Evolutionary conservation across 2,888 invertebrate genomes (phyloP).

Genomic region (Itoplectis maculator): DNA sequence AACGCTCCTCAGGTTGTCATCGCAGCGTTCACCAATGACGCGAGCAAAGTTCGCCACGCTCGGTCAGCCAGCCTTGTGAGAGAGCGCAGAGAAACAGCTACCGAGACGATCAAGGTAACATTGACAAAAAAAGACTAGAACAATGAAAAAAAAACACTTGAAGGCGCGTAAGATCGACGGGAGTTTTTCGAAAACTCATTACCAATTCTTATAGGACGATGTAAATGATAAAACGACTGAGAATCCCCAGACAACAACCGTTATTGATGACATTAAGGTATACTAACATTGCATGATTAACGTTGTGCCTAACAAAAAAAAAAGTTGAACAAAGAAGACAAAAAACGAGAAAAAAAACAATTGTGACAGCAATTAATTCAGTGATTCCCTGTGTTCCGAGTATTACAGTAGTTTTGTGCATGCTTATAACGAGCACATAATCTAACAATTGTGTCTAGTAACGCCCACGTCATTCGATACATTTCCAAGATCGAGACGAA

Average conservation of each 20-base stretch:
- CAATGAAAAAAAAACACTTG: not conserved
- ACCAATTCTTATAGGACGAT: slow-evolving; percentile 74
- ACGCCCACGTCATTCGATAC: slow-evolving; percentile 49
- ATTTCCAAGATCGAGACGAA: slow-evolving; percentile 38
- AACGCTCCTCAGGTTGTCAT: slow-evolving; percentile 85
- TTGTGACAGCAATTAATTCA: slow-evolving; percentile 26
- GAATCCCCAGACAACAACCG: slow-evolving; percentile 47
- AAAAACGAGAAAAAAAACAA: slow-evolving; percentile 30
- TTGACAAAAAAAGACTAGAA: slow-evolving; percentile 3
- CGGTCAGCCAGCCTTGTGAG: slow-evolving; percentile 72
- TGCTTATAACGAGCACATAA: slow-evolving; percentile 62
- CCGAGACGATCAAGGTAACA: slow-evolving; percentile 35
- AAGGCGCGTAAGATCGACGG: not conserved
- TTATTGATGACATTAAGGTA: slow-evolving; percentile 70
- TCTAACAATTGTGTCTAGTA: slow-evolving; percentile 59
- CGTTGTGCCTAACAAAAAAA: slow-evolving; percentile 40
- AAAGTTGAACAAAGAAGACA: slow-evolving; percentile 24
- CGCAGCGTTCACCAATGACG: slow-evolving; percentile 88
- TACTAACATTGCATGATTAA: slow-evolving; percentile 66
- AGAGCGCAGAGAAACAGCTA: slow-evolving; percentile 68
- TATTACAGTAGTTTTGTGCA: slow-evolving; percentile 66
- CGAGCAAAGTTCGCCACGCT: slow-evolving; percentile 85
- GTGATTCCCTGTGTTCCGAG: slow-evolving; percentile 60
- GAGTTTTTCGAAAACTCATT: slow-evolving; percentile 4
- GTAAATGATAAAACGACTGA: slow-evolving; percentile 71